Conservation (phyloP, 2,113 vertebrate species). For the Piliocolobus tephrosceles region DNA sequence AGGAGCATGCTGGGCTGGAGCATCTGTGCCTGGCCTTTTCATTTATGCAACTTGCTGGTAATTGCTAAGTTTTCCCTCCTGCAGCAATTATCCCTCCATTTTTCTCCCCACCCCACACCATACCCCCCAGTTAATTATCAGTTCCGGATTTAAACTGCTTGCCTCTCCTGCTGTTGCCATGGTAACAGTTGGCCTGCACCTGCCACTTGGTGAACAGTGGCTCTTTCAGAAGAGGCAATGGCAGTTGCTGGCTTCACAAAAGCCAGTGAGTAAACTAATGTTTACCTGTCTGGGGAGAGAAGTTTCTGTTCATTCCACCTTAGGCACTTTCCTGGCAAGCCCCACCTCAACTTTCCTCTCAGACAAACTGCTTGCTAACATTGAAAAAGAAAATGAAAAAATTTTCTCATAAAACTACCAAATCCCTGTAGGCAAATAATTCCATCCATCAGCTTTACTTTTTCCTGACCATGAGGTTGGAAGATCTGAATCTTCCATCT, state of each 20-base stretch:
- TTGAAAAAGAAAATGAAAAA: constrained; percentile 55
- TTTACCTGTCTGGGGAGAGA: constrained; percentile 66
- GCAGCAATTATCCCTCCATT: constrained; percentile 73
- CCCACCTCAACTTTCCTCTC: neutral
- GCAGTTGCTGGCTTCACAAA: constrained; percentile 61
- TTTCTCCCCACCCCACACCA: neutral
- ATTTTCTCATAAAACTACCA: constrained; percentile 35
- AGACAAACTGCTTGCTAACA: constrained; percentile 16
- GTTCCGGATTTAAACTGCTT: constrained; percentile 77
- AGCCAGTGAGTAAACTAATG: constrained; percentile 58
- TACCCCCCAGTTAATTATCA: constrained; percentile 76
- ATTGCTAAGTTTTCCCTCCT: constrained; percentile 69
- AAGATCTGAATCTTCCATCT: neutral
- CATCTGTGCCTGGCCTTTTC: constrained; percentile 64
- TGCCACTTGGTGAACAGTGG: constrained; percentile 75
- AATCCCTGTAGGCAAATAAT: neutral
- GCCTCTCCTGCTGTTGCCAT: constrained; percentile 77
- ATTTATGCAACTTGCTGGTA: constrained; percentile 55
- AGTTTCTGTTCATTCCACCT: constrained; percentile 40
- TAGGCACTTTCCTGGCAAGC: constrained; percentile 41
- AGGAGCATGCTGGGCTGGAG: constrained; percentile 41
- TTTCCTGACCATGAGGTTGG: neutral
- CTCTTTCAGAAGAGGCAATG: constrained; percentile 64
- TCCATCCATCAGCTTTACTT: constrained; percentile 35
- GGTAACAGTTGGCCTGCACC: constrained; percentile 78